phyloP scores from a whole-genome alignment of 2,888 invertebrate species.

The Protonemura montana region DNA sequence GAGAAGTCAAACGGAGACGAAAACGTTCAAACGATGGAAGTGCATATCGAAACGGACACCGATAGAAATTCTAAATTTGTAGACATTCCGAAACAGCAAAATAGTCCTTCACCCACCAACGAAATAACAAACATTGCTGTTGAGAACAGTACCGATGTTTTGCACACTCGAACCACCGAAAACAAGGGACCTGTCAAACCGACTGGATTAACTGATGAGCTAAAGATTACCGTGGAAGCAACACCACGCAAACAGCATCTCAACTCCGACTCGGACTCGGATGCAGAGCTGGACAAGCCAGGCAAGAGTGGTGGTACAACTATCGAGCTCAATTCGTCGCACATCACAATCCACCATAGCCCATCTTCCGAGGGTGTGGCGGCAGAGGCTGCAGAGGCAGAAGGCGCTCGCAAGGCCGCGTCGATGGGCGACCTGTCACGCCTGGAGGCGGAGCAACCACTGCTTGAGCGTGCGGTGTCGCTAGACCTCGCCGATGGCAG shows the following conservation, averaged over 20 bases:
- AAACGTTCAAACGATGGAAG: constrained; percentile 20
- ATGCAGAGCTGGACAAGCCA: constrained; percentile 45
- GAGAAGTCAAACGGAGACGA: not conserved
- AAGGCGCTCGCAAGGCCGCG: constrained; percentile 75
- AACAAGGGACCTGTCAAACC: not conserved
- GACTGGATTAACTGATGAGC: not conserved
- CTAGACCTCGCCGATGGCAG: constrained; percentile 70
- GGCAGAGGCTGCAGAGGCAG: constrained; percentile 58
- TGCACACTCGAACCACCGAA: not conserved
- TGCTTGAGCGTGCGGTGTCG: constrained; percentile 77
- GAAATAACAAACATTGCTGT: constrained; percentile 40
- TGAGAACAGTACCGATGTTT: constrained; percentile 26
- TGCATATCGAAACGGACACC: constrained; percentile 9
- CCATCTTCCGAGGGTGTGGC: constrained; percentile 44
- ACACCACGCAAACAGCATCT: not conserved
- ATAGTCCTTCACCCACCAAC: constrained; percentile 33
- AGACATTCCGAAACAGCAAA: constrained; percentile 37
- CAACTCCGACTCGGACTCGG: constrained; percentile 61
- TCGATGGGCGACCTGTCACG: constrained; percentile 81
- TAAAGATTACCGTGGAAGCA: constrained; percentile 7
- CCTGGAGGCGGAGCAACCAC: constrained; percentile 61
- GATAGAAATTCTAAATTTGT: constrained; percentile 35
- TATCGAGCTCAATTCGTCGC: constrained; percentile 76
- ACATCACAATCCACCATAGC: constrained; percentile 77
- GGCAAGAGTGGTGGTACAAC: constrained; percentile 64